Conservation (phyloP, 1,140 invertebrate species). For the Caenorhabditis remanei region DNA sequence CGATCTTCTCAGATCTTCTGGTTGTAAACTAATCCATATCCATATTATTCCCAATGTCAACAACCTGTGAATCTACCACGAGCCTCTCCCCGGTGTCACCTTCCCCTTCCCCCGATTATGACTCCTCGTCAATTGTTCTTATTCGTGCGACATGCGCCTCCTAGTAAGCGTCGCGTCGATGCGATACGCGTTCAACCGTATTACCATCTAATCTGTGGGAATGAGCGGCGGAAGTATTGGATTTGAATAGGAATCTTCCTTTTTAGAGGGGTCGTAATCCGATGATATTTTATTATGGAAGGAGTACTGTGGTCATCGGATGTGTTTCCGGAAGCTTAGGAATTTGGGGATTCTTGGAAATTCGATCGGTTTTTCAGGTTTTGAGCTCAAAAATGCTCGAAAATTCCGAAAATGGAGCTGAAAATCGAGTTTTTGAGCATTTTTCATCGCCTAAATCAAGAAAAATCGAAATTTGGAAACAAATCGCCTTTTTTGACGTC, state of each 20-base stretch:
- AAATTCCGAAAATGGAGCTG: too few species aligned
- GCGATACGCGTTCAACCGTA: constrained; percentile 33
- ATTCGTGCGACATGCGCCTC: neutral
- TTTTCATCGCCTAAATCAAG: too few species aligned
- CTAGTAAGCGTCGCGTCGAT: neutral
- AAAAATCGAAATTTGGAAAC: too few species aligned
- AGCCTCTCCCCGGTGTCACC: neutral
- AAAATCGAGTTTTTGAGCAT: too few species aligned
- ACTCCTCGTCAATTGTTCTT: constrained; percentile 23
- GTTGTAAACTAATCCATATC: constrained; percentile 7
- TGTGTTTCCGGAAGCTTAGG: neutral
- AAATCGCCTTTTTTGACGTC: too few species aligned
- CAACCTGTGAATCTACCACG: constrained; percentile 31
- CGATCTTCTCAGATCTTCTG: neutral
- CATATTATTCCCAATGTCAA: constrained; percentile 8
- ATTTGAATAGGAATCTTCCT: neutral
- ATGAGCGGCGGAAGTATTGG: neutral
- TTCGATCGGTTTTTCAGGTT: too few species aligned
- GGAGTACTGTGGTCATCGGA: neutral
- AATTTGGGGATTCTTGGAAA: neutral
- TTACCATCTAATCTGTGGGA: constrained; percentile 36
- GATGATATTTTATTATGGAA: constrained; percentile 47
- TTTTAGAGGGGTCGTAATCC: constrained; percentile 3
- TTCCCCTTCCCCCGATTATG: constrained; percentile 1
- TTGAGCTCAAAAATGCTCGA: too few species aligned